These are phyloP conservation scores for Leptinotarsa lineolata DNA, from an alignment of 1,140 invertebrate genomes.

Conservation along the genomic window DNA sequence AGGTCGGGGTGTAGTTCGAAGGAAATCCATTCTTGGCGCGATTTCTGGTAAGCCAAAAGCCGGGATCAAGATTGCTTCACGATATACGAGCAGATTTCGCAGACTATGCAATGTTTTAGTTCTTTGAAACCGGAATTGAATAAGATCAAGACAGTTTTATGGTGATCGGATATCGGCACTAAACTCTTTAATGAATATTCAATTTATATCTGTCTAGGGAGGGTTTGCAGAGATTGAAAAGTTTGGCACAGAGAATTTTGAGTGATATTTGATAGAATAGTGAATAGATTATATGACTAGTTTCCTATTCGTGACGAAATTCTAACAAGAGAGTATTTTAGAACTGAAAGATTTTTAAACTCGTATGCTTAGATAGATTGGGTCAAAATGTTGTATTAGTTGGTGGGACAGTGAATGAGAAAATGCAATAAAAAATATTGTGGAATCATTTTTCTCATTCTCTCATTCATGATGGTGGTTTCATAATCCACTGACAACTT, in stretches of 20 bases:
- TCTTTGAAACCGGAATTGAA: conserved; percentile 46
- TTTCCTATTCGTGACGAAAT: no score
- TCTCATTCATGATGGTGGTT: no score
- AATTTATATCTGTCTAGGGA: conserved; percentile 23
- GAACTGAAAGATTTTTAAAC: no score
- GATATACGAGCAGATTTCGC: conserved; percentile 53
- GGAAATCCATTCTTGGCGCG: conserved; percentile 45
- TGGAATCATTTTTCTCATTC: no score
- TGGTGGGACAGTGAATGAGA: no score
- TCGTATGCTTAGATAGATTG: no score
- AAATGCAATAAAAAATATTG: no score
- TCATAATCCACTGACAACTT: no score
- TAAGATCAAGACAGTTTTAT: conserved; percentile 53
- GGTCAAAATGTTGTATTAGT: no score
- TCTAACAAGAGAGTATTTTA: no score
- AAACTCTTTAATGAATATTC: conserved; percentile 33
- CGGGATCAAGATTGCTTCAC: conserved; percentile 50
- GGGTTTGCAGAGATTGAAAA: neutral
- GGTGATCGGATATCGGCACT: conserved; percentile 43
- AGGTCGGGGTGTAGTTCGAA: conserved; percentile 31
- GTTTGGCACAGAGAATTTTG: neutral
- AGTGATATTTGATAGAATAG: no score
- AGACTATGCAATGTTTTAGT: conserved; percentile 51
- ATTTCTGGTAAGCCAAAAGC: conserved; percentile 55
- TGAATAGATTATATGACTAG: no score